Conservation (phyloP, 2,797 vertebrate genomes). For the Decapterus maruadsi region DNA sequence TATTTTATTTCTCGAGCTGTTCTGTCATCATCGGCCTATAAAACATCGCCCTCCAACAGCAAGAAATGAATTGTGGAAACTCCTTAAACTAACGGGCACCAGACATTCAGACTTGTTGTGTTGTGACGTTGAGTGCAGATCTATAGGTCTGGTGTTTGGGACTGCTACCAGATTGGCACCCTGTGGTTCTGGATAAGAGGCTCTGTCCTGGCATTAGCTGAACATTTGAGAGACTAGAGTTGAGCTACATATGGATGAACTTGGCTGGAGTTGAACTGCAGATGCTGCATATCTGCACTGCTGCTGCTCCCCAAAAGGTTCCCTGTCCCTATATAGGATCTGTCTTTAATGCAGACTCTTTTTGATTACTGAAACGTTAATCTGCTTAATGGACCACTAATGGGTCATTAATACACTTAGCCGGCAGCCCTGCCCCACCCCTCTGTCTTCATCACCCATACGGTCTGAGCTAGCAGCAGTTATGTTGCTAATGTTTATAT, state of each 20-base stretch:
- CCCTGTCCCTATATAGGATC: neutral
- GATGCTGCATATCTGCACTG: neutral
- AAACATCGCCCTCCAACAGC: too few species aligned
- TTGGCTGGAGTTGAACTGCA: neutral
- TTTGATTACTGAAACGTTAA: constrained; percentile 40
- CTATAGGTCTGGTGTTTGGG: constrained; percentile 30
- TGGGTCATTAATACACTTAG: constrained; percentile 43
- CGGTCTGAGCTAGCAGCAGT: neutral
- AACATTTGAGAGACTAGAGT: constrained; percentile 3
- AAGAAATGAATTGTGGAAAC: too few species aligned
- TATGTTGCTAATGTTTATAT: constrained; percentile 1
- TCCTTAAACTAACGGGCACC: neutral
- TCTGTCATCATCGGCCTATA: neutral
- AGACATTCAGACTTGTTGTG: neutral
- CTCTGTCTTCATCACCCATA: constrained; percentile 12
- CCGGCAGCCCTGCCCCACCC: constrained; percentile 19
- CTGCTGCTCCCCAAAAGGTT: neutral
- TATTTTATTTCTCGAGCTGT: neutral
- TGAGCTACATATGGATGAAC: constrained; percentile 18
- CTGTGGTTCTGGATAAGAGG: constrained; percentile 66
- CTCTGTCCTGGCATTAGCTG: constrained; percentile 41
- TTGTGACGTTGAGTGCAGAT: constrained; percentile 1
- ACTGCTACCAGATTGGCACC: constrained; percentile 60
- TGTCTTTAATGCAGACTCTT: neutral
- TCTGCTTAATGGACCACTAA: constrained; percentile 49